Evolutionary conservation across 2,797 vertebrate species (phyloP).

Genomic region (Anguilla anguilla): DNA sequence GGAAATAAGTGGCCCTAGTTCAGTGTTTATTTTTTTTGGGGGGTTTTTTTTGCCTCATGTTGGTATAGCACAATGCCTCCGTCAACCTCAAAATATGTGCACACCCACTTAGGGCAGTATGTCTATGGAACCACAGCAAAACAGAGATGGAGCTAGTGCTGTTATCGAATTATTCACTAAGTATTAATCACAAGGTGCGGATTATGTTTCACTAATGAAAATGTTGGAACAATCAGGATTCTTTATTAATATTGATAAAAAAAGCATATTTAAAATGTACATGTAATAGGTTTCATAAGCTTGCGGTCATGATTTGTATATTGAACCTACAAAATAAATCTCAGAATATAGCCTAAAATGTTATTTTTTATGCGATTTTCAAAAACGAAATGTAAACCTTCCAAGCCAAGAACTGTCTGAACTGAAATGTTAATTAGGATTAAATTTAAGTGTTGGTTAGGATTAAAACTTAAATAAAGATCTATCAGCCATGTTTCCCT

Average conservation of each 20-base stretch:
- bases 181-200: not conserved
- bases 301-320: not conserved
- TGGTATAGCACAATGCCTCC: not conserved
- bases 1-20: not conserved
- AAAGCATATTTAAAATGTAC: not conserved
- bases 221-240: conserved; percentile 9
- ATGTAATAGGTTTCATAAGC: not conserved
- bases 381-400: not conserved
- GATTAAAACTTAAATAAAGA: conserved; percentile 10
- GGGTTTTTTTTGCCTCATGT: not conserved
- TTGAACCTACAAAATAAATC: not conserved
- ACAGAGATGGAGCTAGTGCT: not conserved
- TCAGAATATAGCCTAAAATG: conserved; percentile 4
- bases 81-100: not conserved
- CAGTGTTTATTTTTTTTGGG: no score
- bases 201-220: conserved; percentile 7
- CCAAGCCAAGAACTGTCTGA: conserved; percentile 1
- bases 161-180: not conserved
- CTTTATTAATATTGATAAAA: conserved; percentile 20
- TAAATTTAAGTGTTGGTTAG: conserved; percentile 2
- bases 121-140: not conserved
- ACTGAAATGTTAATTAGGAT: conserved; percentile 10
- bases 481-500: conserved; percentile 2
- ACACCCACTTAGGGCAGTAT: not conserved
- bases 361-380: not conserved